These are phyloP conservation scores for Panonychus citri DNA, from an alignment of 1,140 invertebrate genomes.

Conservation along the genomic window DNA sequence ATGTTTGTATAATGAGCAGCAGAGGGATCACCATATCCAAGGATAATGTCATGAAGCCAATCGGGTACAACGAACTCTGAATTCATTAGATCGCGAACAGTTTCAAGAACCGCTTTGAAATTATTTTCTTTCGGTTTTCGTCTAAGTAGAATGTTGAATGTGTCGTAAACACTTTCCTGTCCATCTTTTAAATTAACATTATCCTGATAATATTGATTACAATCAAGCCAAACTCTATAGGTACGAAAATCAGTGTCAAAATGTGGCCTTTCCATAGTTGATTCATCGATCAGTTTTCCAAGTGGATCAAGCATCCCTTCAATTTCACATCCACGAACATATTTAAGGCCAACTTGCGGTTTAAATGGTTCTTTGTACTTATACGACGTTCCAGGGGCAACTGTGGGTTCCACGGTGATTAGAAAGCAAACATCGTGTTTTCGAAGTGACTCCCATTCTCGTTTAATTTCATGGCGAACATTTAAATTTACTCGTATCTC, in stretches of 20 bases:
- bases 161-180: constrained; percentile 67
- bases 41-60: constrained; percentile 90
- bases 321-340: constrained; percentile 89
- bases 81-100: constrained; percentile 95
- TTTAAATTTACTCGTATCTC: constrained; percentile 81
- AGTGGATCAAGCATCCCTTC: constrained; percentile 94
- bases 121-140: constrained; percentile 98
- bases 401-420: constrained; percentile 60
- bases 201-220: constrained; percentile 51
- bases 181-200: constrained; percentile 47
- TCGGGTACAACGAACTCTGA: constrained; percentile 95
- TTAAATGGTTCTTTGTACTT: constrained; percentile 57
- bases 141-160: constrained; percentile 92
- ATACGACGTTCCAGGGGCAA: constrained; percentile 47
- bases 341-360: constrained; percentile 66
- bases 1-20: constrained; percentile 82
- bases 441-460: constrained; percentile 85
- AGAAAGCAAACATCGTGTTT: constrained; percentile 97
- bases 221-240: constrained; percentile 58
- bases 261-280: constrained; percentile 60
- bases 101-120: constrained; percentile 93
- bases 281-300: constrained; percentile 90
- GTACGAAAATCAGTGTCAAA: constrained; percentile 69
- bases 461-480: constrained; percentile 66
- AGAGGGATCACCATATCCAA: constrained; percentile 89